Conservation (phyloP, 2,797 vertebrate species). For the Gila robusta region DNA sequence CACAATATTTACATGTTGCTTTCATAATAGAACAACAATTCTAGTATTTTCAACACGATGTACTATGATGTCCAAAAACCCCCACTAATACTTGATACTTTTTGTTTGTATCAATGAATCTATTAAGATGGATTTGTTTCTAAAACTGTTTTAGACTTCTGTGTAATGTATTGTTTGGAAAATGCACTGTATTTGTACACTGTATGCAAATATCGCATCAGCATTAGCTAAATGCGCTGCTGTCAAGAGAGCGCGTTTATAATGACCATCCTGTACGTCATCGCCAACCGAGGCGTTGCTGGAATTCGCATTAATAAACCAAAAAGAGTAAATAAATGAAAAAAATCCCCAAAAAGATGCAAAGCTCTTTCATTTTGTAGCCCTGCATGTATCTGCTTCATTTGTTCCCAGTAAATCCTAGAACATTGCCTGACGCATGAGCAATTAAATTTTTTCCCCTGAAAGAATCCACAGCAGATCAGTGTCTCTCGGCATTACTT, state of each 20-base stretch:
- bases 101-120: not conserved
- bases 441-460: conserved; percentile 56
- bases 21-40: not conserved
- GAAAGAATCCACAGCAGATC: conserved; percentile 48
- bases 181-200: not conserved
- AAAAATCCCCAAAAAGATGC: conserved; percentile 11
- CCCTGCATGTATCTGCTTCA: conserved; percentile 21
- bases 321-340: conserved; percentile 22
- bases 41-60: not conserved
- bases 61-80: not conserved
- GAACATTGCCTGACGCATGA: conserved; percentile 26
- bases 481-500: conserved; percentile 30
- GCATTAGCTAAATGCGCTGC: conserved; percentile 26
- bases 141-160: not conserved
- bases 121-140: not conserved
- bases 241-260: conserved; percentile 9
- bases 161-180: conserved; percentile 13
- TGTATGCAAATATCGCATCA: conserved; percentile 13
- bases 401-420: conserved; percentile 46
- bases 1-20: not conserved
- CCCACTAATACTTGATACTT: not conserved
- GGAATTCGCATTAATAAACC: conserved; percentile 23
- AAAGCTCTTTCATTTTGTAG: conserved; percentile 26
- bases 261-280: not conserved
- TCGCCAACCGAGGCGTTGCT: not conserved